Conservation (phyloP, 2,888 invertebrate genomes). For the Zele albiditarsus region DNA sequence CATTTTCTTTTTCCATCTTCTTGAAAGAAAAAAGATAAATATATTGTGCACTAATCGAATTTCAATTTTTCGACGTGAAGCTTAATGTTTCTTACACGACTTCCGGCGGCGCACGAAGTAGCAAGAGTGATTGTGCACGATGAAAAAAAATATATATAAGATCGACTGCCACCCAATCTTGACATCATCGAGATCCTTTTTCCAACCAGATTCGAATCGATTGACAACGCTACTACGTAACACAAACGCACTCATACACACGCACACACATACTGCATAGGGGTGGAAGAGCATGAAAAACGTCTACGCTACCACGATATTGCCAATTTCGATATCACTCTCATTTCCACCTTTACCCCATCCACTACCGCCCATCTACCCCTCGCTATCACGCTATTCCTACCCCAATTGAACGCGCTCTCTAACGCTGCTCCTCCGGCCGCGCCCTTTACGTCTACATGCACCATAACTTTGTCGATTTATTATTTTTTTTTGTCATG, state of each 20-base stretch:
- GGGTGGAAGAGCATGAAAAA: conserved; percentile 9
- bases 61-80: conserved; percentile 28
- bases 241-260: not conserved
- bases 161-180: not conserved
- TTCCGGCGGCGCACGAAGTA: conserved; percentile 17
- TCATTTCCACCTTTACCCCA: conserved; percentile 58
- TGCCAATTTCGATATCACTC: conserved; percentile 68
- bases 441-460: conserved; percentile 24
- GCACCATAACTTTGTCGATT: not conserved
- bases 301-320: conserved; percentile 56
- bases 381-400: conserved; percentile 5
- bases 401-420: conserved; percentile 22
- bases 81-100: not conserved
- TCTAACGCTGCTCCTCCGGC: conserved; percentile 16
- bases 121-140: not conserved
- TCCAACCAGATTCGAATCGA: conserved; percentile 50
- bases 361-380: conserved; percentile 30
- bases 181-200: conserved; percentile 23
- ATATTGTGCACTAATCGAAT: conserved; percentile 33
- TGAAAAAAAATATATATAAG: not conserved
- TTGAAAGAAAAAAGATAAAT: not conserved
- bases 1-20: conserved; percentile 3
- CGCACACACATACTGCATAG: not conserved
- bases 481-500: conserved; percentile 16
- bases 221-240: conserved; percentile 27